Base-by-base conservation (phyloP, 2,888 invertebrate genomes). In the Lycaena phlaeas region DNA sequence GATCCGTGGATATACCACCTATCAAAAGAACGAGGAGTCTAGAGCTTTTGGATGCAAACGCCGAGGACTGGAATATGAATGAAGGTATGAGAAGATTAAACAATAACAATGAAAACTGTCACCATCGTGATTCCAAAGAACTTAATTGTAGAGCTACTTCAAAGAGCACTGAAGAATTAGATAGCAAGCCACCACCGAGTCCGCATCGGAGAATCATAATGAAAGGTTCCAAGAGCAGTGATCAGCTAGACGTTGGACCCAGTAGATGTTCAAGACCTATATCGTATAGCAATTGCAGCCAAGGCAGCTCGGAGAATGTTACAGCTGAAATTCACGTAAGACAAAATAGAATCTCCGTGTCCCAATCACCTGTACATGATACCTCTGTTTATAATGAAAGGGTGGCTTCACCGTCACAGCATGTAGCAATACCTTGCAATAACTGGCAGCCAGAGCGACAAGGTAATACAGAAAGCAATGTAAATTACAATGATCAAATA, bases 1-100 rank as follows among this genome's bases (percentile, higher is more conserved):
- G 86, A 4, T 82, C 85, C 4, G 64, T 85, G 27, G 85, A 86
- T 42, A 85, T 87, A 43, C 85, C 87, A 22, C 87, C 88, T 1
- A 61, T 91, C 22, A 88, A 90, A 29, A 76, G 92, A 37, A 90
- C 92, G 1, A 87, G 90, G 50, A 93, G 92, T 50, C 71, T 93
- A 52, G 93, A 93, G 61, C 64, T 92, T 45, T 59, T 92, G 25
- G 88, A 89, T 55, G 79, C 69, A 22, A 71, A 75, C 30, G 65
- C 69, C 6, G 76, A 72, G 50, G 75, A 78, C 48, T 84, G 79
- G 85, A 76, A 74, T 38, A 70, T 18, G 11, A 18, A 62, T 61
- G 81, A 77, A 0, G 68, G 76, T 50, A 59, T 52, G 37, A 67
- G 79, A 36, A 72, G 59, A 39, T 84, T 76, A 49, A 79, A 84